Percentiles rank a stretch among this genome's conserved stretches.
Conservation (phyloP, 1,140 invertebrate species). For the Eupristina koningsbergeri region DNA sequence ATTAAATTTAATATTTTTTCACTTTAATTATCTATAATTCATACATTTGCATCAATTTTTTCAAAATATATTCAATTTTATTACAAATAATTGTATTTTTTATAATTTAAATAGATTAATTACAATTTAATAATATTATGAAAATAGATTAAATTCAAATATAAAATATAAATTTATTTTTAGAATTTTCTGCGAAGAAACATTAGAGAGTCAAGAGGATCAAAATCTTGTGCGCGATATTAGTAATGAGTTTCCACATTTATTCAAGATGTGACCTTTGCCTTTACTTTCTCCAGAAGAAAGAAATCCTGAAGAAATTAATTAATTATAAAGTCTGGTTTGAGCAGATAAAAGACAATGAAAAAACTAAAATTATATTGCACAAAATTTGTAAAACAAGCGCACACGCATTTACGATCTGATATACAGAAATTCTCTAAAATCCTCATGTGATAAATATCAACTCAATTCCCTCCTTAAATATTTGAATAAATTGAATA, state of each 20-base stretch:
- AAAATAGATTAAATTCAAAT: neutral
- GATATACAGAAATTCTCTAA: constrained; percentile 37
- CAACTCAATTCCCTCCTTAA: constrained; percentile 27
- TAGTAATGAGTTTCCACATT: constrained; percentile 87
- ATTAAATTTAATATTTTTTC: too few relatives aligned
- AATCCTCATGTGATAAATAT: constrained; percentile 31
- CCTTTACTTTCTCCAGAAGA: constrained; percentile 58
- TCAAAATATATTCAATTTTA: too few relatives aligned
- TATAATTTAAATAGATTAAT: too few relatives aligned
- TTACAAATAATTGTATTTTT: too few relatives aligned
- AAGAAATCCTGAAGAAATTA: constrained; percentile 38
- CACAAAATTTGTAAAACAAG: constrained; percentile 31
- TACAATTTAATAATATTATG: too few relatives aligned
- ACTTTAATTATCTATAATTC: too few relatives aligned
- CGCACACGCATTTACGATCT: constrained; percentile 16
- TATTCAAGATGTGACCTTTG: constrained; percentile 78
- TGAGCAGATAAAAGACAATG: neutral
- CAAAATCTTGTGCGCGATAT: constrained; percentile 85
- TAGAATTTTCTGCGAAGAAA: constrained; percentile 87
- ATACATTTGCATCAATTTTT: too few relatives aligned
- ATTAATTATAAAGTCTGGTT: neutral
- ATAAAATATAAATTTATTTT: constrained; percentile 27
- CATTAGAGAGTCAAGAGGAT: constrained; percentile 80
- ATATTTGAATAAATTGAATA: constrained; percentile 7
- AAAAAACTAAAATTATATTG: neutral